These are phyloP conservation scores for Bos indicus DNA, from an alignment of 2,113 vertebrate genomes.

Conservation along the genomic window DNA sequence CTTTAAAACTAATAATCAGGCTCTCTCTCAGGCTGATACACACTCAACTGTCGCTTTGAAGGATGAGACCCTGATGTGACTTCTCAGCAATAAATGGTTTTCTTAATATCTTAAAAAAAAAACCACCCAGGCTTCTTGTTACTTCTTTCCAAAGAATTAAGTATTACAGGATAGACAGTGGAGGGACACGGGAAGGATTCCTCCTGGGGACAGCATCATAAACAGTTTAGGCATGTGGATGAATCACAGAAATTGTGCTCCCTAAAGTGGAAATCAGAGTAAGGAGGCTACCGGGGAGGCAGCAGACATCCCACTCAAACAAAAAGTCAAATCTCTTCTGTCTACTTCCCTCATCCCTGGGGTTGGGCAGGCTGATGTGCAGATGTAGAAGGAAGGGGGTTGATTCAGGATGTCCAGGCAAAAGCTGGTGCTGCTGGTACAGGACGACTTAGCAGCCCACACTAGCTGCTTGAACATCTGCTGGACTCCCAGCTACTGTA, in stretches of 20 bases:
- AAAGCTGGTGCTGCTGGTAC: background rate
- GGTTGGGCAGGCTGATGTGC: background rate
- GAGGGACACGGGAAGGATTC: background rate
- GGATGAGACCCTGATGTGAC: slow-evolving; percentile 62
- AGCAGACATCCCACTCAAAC: background rate
- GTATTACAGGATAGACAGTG: slow-evolving; percentile 26
- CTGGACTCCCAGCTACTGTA: background rate
- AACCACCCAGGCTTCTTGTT: background rate
- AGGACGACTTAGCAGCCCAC: background rate
- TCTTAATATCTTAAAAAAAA: slow-evolving; percentile 57
- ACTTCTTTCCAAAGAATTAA: slow-evolving; percentile 35
- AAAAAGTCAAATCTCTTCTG: background rate
- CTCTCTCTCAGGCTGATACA: slow-evolving; percentile 44
- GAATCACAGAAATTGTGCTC: background rate
- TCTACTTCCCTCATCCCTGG: background rate
- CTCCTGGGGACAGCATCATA: background rate
- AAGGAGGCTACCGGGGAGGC: background rate
- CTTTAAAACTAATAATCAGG: slow-evolving; percentile 70
- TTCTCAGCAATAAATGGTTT: slow-evolving; percentile 63
- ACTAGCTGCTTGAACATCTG: background rate
- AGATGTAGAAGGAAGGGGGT: background rate
- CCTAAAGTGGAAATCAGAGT: background rate
- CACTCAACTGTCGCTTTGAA: slow-evolving; percentile 60
- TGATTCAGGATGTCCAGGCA: background rate
- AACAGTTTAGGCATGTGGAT: background rate